These are phyloP conservation scores for Parnassius mnemosyne DNA, from an alignment of 2,888 invertebrate species.

Conservation along the genomic window DNA sequence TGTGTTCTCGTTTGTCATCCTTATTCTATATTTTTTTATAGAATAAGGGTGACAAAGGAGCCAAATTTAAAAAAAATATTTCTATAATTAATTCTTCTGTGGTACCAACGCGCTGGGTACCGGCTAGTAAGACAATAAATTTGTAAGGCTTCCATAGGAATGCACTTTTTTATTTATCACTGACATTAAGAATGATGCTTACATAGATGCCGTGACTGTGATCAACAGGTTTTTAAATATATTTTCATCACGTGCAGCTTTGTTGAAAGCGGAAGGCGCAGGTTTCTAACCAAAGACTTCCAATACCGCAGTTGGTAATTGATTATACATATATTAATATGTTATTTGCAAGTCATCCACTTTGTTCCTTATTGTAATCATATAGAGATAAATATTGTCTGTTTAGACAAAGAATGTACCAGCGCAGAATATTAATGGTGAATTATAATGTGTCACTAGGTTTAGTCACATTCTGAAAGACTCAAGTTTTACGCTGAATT, in stretches of 20 bases:
- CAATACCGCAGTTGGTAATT: constrained; percentile 6
- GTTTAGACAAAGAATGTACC: background rate
- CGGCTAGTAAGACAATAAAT: too few relatives aligned
- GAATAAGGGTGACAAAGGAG: too few relatives aligned
- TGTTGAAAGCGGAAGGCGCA: constrained; percentile 10
- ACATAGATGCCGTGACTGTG: too few relatives aligned
- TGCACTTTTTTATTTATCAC: too few relatives aligned
- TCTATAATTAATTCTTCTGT: too few relatives aligned
- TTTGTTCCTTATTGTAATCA: constrained; percentile 14
- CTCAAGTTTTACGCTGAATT: background rate
- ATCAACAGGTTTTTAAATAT: constrained; percentile 3
- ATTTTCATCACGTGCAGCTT: constrained; percentile 7
- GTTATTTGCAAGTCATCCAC: constrained; percentile 16
- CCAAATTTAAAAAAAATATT: too few relatives aligned
- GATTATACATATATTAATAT: constrained; percentile 20
- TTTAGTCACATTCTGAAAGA: background rate
- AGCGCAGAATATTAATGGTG: constrained; percentile 7
- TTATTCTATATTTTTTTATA: too few relatives aligned
- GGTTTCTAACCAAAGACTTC: constrained; percentile 4
- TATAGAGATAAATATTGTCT: constrained; percentile 3
- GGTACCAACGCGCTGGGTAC: too few relatives aligned
- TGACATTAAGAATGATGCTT: too few relatives aligned
- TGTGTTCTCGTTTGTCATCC: too few relatives aligned
- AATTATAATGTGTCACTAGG: constrained; percentile 6
- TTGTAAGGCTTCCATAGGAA: too few relatives aligned